These are phyloP conservation scores for Nothocercus nigrocapillus DNA, from an alignment of 2,113 vertebrate species.

Conservation along the genomic window DNA sequence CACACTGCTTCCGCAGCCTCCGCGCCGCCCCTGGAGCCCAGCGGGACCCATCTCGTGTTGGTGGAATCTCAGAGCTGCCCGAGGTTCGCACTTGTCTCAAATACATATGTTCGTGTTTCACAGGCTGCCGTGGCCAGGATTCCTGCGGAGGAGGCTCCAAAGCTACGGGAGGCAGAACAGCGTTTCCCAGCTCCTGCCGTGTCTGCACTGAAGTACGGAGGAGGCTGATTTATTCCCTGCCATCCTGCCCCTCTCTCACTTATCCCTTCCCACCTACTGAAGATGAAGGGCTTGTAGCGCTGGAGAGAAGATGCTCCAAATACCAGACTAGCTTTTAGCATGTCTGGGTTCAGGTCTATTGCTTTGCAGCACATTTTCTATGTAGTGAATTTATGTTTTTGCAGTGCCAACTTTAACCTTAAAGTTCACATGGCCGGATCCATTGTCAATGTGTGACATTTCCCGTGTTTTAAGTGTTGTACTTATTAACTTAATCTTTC, in stretches of 20 bases:
- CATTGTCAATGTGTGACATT: neutral
- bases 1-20: neutral
- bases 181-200: neutral
- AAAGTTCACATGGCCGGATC: neutral
- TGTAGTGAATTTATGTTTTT: accelerated
- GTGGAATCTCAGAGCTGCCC: neutral
- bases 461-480: neutral
- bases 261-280: neutral
- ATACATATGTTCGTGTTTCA: neutral
- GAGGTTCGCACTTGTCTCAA: neutral
- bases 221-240: conserved; percentile 25
- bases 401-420: neutral
- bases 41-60: neutral
- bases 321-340: neutral
- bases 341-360: neutral
- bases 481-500: neutral
- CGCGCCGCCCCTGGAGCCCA: neutral
- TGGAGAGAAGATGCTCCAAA: neutral
- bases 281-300: neutral
- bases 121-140: neutral
- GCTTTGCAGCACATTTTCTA: accelerated
- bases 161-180: neutral
- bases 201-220: neutral
- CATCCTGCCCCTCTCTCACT: neutral
- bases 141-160: neutral